phyloP scores from a whole-genome alignment of 2,113 vertebrate species.

The Mustelus asterias region DNA sequence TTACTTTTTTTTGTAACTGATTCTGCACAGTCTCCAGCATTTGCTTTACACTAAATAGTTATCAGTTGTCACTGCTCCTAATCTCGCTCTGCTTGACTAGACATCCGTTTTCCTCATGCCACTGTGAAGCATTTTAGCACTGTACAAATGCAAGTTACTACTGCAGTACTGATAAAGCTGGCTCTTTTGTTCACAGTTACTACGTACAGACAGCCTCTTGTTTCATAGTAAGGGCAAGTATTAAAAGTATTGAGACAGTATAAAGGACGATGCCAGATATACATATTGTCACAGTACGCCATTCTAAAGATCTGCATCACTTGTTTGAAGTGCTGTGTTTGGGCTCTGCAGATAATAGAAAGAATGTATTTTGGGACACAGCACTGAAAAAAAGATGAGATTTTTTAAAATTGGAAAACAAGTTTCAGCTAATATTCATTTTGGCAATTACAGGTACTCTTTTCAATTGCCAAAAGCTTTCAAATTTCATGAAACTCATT shows the following conservation, averaged over 20 bases:
- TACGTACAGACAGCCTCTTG: not conserved
- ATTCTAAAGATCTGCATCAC: not conserved
- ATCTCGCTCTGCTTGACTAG: not conserved
- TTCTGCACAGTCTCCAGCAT: not conserved
- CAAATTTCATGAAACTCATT: not conserved
- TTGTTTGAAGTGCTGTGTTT: not conserved
- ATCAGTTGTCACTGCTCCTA: not conserved
- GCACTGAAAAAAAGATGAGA: not conserved
- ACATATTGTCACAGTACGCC: not conserved
- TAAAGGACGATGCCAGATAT: not conserved
- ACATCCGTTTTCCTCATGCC: not conserved
- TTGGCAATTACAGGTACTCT: not conserved
- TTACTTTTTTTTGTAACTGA: not conserved
- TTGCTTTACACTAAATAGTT: not conserved
- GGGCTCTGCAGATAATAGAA: not conserved
- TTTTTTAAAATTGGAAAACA: not conserved
- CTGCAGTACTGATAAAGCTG: not conserved
- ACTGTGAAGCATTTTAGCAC: not conserved
- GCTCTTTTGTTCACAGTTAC: not conserved
- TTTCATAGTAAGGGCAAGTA: not conserved
- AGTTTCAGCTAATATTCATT: not conserved
- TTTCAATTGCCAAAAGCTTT: not conserved
- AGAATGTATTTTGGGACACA: not conserved
- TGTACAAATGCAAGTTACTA: constrained; percentile 7
- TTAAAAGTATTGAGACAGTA: not conserved